phyloP scores from a whole-genome alignment of 2,797 vertebrate genomes.

The Danio jaintianensis region DNA sequence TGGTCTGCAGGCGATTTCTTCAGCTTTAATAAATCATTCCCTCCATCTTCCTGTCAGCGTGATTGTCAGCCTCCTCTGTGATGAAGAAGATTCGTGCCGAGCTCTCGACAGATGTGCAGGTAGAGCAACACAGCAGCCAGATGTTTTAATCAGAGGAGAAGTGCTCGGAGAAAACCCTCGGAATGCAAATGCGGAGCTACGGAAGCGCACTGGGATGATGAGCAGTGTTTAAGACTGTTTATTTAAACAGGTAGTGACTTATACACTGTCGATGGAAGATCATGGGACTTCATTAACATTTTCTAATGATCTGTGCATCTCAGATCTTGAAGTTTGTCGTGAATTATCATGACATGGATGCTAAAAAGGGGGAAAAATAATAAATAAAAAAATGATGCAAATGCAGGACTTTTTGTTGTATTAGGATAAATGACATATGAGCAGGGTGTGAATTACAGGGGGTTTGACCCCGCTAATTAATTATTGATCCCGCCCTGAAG shows the following conservation, averaged over 20 bases:
- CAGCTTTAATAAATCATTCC: slow-evolving; percentile 64
- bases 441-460: no score
- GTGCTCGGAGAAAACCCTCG: slow-evolving; percentile 28
- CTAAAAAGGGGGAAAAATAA: background rate
- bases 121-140: slow-evolving; percentile 48
- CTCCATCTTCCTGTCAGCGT: slow-evolving; percentile 54
- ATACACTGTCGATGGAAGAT: slow-evolving; percentile 18
- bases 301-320: slow-evolving; percentile 20
- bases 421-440: no score
- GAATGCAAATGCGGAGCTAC: slow-evolving; percentile 57
- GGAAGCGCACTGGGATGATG: slow-evolving; percentile 23
- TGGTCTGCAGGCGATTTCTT: slow-evolving; percentile 31
- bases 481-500: no score
- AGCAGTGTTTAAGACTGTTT: slow-evolving; percentile 39
- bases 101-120: slow-evolving; percentile 58
- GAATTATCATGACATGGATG: background rate
- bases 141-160: slow-evolving; percentile 53
- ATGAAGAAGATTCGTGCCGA: slow-evolving; percentile 55
- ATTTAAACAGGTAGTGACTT: slow-evolving; percentile 33
- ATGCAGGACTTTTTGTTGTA: background rate
- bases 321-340: background rate
- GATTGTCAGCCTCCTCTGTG: slow-evolving; percentile 62
- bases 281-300: background rate
- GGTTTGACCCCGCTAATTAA: no score
- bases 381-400: background rate